A percentile compares a stretch with the other conserved stretches of the same genome.
phyloP scores from a whole-genome alignment of 2,113 vertebrate species.

The Dermatemys mawii region DNA sequence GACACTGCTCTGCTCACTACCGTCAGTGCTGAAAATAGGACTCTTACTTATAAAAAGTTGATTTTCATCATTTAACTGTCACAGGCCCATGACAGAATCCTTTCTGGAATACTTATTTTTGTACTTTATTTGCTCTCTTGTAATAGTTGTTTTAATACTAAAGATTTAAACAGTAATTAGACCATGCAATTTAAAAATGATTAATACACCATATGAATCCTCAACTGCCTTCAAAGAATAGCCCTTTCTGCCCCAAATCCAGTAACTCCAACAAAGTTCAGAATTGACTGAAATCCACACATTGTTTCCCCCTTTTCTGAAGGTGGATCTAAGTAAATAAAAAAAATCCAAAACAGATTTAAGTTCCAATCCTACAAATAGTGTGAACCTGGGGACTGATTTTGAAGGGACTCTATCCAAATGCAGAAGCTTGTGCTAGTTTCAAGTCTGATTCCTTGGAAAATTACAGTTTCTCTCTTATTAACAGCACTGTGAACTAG shows the following conservation, averaged over 20 bases:
- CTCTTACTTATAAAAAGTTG: too few relatives aligned
- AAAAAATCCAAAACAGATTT: background rate
- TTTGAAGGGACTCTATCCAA: background rate
- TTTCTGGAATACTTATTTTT: background rate
- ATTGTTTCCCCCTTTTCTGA: background rate
- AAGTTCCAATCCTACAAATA: background rate
- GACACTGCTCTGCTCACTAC: background rate
- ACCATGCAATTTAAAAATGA: background rate
- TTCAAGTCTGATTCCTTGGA: background rate
- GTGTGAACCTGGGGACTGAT: accelerated
- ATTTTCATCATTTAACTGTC: too few relatives aligned
- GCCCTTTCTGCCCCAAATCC: background rate
- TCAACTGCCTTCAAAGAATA: background rate
- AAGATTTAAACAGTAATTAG: background rate
- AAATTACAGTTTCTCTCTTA: background rate
- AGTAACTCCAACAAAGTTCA: background rate
- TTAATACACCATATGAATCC: background rate
- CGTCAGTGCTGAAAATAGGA: background rate
- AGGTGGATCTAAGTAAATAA: background rate
- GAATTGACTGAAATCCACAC: background rate
- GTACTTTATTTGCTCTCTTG: background rate
- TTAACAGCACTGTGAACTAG: background rate
- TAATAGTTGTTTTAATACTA: background rate
- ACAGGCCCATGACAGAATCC: background rate
- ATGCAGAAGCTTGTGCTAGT: background rate